Conservation (phyloP, 2,797 vertebrate species). For the Lemur catta region DNA sequence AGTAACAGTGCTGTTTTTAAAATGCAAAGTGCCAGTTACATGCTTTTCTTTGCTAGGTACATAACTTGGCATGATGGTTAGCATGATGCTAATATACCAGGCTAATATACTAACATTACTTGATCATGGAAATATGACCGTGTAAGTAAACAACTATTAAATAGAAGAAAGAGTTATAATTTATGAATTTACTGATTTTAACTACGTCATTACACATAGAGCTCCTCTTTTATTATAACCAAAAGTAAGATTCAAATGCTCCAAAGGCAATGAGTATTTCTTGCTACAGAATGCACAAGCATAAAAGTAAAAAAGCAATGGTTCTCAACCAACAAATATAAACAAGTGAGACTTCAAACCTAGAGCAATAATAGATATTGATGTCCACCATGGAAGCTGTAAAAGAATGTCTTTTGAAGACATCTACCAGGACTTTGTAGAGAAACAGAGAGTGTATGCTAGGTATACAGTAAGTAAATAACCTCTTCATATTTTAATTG, state of each 20-base stretch:
- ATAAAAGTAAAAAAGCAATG: not conserved
- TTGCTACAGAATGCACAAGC: accelerated
- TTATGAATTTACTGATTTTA: not conserved
- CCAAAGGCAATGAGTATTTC: not conserved
- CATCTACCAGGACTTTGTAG: not conserved
- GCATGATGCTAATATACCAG: not conserved
- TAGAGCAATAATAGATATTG: not conserved
- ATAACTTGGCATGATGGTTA: not conserved
- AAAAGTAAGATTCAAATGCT: too few species aligned
- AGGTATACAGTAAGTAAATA: not conserved
- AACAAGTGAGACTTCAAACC: not conserved
- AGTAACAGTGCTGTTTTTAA: not conserved
- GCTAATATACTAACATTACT: not conserved
- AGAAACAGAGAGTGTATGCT: not conserved
- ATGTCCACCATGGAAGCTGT: accelerated
- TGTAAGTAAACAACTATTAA: not conserved
- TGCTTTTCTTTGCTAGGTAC: not conserved
- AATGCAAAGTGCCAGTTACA: not conserved
- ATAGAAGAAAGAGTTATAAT: too few species aligned
- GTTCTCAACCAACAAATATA: not conserved
- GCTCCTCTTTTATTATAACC: not conserved
- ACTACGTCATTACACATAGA: not conserved
- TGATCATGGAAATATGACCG: not conserved
- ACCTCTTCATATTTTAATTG: not conserved
- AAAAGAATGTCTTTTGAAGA: not conserved